Evolutionary conservation across 92 coral and sea anemone species (phyloP).

Genomic region (Epizoanthus scotinus): DNA sequence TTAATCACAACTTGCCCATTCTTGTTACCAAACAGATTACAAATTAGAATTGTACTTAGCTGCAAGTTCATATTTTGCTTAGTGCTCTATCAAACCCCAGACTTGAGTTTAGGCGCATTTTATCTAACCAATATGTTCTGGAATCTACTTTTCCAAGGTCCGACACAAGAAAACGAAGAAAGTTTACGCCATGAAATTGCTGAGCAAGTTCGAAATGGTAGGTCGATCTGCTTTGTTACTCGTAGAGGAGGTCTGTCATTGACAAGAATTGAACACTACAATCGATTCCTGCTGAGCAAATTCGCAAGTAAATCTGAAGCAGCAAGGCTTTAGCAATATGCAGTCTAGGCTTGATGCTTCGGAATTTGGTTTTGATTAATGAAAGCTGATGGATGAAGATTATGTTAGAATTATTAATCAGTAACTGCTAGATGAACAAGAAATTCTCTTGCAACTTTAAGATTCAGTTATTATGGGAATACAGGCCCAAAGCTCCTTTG

Average conservation of each 20-base stretch:
- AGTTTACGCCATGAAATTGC: conserved; percentile 95
- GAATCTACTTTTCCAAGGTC: conserved; percentile 66
- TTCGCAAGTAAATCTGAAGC: conserved; percentile 25
- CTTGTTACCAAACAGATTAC: conserved; percentile 35
- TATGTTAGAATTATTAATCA: background rate
- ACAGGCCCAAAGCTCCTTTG: background rate
- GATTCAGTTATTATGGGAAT: background rate
- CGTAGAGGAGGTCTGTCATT: conserved; percentile 13
- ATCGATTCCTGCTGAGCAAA: conserved; percentile 25
- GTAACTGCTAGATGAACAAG: background rate
- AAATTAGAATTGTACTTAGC: conserved; percentile 5
- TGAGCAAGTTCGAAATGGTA: conserved; percentile 99
- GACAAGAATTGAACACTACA: conserved; percentile 16
- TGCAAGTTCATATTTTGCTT: conserved; percentile 18
- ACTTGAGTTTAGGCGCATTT: background rate
- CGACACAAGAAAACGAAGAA: conserved; percentile 72
- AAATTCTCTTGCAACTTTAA: background rate
- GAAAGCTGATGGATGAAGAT: conserved; percentile 4
- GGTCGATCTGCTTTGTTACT: conserved; percentile 40
- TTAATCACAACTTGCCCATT: conserved; percentile 27
- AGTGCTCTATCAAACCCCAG: conserved; percentile 1
- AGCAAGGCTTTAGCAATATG: conserved; percentile 23
- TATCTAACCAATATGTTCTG: conserved; percentile 11
- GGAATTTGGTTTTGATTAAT: conserved; percentile 37
- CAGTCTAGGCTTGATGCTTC: conserved; percentile 14